Evolutionary conservation across 2,888 invertebrate genomes (phyloP), one percentile per base, ranked within the genome.

Genomic region (Lamellibrachia columna): DNA sequence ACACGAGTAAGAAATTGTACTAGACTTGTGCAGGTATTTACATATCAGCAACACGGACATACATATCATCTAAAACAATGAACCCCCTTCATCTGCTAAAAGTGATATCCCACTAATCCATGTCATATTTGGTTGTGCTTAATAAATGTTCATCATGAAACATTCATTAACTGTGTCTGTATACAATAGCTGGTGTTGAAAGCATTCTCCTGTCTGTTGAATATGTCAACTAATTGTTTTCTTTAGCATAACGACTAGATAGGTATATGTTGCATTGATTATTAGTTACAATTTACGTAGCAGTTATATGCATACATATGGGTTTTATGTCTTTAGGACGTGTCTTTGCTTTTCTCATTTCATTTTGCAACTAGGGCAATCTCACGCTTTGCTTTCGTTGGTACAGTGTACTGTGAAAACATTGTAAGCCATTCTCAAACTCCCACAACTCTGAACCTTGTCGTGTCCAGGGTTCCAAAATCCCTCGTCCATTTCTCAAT

Each of bases 371-470:
- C 22, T 75, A 75, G 75, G 75, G 75, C 75, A 75, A 75, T 75
- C 75, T 75, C 75, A 75, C 75, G 75, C 75, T 75, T 75, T 22
- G 75, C 75, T 75, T 75, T 75, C n/a, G 22, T 75, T 75, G 75
- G 75, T 75, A 75, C 11, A 22, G 75, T 15, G 75, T 75, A 75
- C 15, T 15, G n/a, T 75, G 3, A 3, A 22, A 75, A 75, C 22
- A 75, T 11, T 11, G 22, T 11, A 75, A 22, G n/a, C 3, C 6
- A 75, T 75, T 75, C 15, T 75, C 75, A 15, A 2, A 3, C 6
- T 75, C 75, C 22, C 75, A 75, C n/a, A 75, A 75, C 15, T 75
- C 75, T n/a, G 22, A 75, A 75, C 22, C n/a, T 22, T 22, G 40
- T 40, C 40, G n/a, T 75, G 22, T 75, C 75, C n/a, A 6, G n/a